These are phyloP conservation scores for Drosophila maculinotata DNA, from an alignment of 2,888 invertebrate species.

Conservation along the genomic window DNA sequence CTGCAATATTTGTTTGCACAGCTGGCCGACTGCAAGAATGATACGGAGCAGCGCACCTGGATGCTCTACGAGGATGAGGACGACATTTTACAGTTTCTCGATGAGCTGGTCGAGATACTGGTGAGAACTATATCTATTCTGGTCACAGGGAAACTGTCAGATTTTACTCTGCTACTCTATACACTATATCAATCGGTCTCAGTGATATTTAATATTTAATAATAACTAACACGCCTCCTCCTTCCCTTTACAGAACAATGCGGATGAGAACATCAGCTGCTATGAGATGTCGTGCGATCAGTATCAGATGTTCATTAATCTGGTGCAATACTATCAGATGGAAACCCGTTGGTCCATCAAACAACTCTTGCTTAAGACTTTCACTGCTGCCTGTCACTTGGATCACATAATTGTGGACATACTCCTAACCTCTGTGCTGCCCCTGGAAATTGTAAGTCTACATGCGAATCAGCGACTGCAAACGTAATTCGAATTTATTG, in stretches of 20 bases:
- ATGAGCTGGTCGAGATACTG: conserved; percentile 93
- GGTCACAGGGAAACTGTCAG: too few species aligned
- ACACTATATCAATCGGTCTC: too few species aligned
- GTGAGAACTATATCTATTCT: too few species aligned
- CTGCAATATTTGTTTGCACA: conserved; percentile 93
- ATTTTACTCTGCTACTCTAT: too few species aligned
- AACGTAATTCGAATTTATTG: background rate
- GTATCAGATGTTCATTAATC: conserved; percentile 92
- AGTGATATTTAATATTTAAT: too few species aligned
- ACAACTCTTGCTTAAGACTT: conserved; percentile 92
- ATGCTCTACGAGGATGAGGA: conserved; percentile 97
- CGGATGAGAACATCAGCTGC: conserved; percentile 94
- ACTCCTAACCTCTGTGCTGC: conserved; percentile 94
- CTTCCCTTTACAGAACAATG: conserved; percentile 90
- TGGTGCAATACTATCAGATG: conserved; percentile 98
- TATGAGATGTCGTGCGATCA: conserved; percentile 93
- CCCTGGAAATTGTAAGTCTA: conserved; percentile 94
- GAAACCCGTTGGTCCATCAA: conserved; percentile 95
- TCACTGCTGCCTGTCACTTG: conserved; percentile 94
- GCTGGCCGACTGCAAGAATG: conserved; percentile 95
- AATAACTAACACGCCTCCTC: background rate
- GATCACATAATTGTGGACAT: conserved; percentile 93
- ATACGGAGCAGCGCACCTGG: conserved; percentile 98
- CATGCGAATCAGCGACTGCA: too few species aligned
- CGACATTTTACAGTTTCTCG: conserved; percentile 93